phyloP scores from a whole-genome alignment of 2,888 invertebrate species.

The Eristalinus sepulchralis region DNA sequence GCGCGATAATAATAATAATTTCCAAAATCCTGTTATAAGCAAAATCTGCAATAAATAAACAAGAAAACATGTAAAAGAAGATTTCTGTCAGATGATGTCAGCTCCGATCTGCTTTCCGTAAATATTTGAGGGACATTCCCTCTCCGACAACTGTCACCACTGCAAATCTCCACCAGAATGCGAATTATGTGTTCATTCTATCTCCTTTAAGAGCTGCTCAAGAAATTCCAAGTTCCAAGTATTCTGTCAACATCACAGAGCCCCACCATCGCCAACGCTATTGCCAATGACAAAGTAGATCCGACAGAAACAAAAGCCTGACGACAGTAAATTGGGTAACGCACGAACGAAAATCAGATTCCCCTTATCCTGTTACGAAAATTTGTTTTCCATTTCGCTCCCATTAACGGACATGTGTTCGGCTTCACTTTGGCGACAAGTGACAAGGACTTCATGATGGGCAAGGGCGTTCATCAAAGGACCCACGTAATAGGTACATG shows the following conservation, averaged over 20 bases:
- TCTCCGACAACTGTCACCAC: too few relatives aligned
- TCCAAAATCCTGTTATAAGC: too few relatives aligned
- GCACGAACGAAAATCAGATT: conserved; percentile 2
- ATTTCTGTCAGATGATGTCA: too few relatives aligned
- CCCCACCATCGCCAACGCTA: background rate
- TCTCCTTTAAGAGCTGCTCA: background rate
- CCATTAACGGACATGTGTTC: background rate
- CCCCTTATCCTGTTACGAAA: background rate
- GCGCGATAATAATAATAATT: too few relatives aligned
- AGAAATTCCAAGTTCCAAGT: background rate
- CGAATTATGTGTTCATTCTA: too few relatives aligned
- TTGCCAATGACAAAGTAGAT: background rate
- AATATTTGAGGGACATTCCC: too few relatives aligned
- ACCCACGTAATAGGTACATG: background rate
- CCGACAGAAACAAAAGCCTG: background rate
- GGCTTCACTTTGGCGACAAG: background rate
- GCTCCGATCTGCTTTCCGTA: too few relatives aligned
- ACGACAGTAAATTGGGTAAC: conserved; percentile 6
- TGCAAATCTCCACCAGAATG: too few relatives aligned
- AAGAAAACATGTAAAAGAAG: too few relatives aligned
- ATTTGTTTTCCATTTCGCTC: background rate
- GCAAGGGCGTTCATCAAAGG: background rate
- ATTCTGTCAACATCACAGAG: background rate
- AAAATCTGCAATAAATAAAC: too few relatives aligned
- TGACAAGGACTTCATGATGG: background rate